Evolutionary conservation across 2,797 vertebrate genomes (phyloP).

Genomic region (Dipus sagitta): DNA sequence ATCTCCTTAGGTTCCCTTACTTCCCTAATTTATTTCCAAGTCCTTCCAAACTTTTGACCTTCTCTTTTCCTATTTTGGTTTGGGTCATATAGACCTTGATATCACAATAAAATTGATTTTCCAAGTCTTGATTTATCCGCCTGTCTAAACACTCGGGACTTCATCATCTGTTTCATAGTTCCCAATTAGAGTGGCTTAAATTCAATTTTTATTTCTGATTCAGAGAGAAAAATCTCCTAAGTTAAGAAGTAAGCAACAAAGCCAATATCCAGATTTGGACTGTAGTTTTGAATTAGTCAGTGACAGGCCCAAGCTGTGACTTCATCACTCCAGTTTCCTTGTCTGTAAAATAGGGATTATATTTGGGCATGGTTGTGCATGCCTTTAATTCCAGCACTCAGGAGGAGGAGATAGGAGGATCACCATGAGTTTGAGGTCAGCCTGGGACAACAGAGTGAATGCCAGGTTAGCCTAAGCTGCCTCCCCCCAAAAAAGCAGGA

Average conservation of each 20-base stretch:
- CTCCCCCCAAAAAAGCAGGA: not conserved
- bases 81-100: not conserved
- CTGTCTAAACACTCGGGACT: not conserved
- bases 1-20: not conserved
- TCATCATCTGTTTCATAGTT: not conserved
- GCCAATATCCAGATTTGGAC: not conserved
- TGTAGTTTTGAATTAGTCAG: not conserved
- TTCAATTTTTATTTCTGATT: constrained; percentile 23
- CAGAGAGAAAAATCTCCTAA: not conserved
- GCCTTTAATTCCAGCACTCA: too few species aligned
- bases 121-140: not conserved
- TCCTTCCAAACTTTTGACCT: not conserved
- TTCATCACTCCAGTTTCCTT: not conserved
- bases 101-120: constrained; percentile 49
- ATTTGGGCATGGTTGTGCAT: too few species aligned
- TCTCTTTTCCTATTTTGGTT: constrained; percentile 19
- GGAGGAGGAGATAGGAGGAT: too few species aligned
- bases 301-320: not conserved
- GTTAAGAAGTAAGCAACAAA: not conserved
- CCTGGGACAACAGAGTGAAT: too few species aligned
- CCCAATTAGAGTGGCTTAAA: not conserved
- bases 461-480: too few species aligned
- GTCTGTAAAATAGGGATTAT: not conserved
- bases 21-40: not conserved
- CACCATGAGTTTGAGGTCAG: too few species aligned